These are phyloP conservation scores for Zootermopsis nevadensis DNA, from an alignment of 2,888 invertebrate genomes.

Conservation along the genomic window DNA sequence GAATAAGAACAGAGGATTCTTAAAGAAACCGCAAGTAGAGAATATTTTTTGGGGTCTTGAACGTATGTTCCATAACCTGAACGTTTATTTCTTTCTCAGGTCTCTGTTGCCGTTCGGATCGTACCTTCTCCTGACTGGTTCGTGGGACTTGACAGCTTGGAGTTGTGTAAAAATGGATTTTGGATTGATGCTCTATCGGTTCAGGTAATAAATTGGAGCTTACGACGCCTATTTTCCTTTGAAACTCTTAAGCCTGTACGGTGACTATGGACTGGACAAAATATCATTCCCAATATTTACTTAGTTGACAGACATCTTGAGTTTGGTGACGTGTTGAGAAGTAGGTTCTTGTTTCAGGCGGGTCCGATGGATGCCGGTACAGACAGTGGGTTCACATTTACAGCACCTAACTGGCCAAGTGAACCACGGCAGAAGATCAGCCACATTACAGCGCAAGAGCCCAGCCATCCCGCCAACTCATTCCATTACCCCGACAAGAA, in stretches of 20 bases:
- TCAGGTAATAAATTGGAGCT: constrained; percentile 70
- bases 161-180: constrained; percentile 90
- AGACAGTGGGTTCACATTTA: constrained; percentile 95
- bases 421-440: constrained; percentile 89
- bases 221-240: too few species aligned
- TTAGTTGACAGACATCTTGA: too few species aligned
- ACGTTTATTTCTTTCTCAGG: constrained; percentile 66
- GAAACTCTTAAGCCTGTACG: too few species aligned
- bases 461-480: constrained; percentile 92
- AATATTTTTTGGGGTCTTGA: too few species aligned
- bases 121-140: constrained; percentile 97
- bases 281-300: too few species aligned
- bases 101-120: constrained; percentile 90
- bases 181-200: constrained; percentile 92
- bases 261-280: too few species aligned
- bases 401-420: constrained; percentile 96
- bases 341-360: constrained; percentile 67
- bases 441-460: constrained; percentile 88
- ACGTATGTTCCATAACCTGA: too few species aligned
- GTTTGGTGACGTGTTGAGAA: too few species aligned
- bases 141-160: constrained; percentile 89
- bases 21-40: too few species aligned
- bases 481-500: constrained; percentile 93
- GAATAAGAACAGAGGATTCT: too few species aligned
- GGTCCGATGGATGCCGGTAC: constrained; percentile 94